Percentiles rank a stretch among this genome's conserved stretches.
phyloP scores from a whole-genome alignment of 2,797 vertebrate species.

The Enteromius radiatus region DNA sequence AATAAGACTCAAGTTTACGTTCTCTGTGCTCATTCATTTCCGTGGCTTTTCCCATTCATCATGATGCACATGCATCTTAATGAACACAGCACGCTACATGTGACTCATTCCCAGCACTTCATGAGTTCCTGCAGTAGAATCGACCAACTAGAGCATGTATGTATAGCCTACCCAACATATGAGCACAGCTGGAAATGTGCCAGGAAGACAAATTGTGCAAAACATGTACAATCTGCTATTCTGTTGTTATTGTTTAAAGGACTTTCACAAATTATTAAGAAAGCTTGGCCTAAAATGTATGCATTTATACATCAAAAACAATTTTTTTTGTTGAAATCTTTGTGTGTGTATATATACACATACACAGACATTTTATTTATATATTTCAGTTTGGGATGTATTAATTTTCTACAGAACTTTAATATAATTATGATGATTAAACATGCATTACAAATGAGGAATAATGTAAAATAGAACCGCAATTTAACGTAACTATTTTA shows the following conservation, averaged over 20 bases:
- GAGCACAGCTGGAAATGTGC: slow-evolving; percentile 23
- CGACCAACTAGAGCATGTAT: slow-evolving; percentile 38
- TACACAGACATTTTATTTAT: not conserved
- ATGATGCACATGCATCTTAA: slow-evolving; percentile 26
- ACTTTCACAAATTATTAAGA: not conserved
- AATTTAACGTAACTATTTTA: no score
- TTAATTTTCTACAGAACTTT: not conserved
- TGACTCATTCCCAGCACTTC: slow-evolving; percentile 11
- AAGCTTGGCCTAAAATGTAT: not conserved
- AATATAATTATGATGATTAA: no score
- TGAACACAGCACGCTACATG: slow-evolving; percentile 15
- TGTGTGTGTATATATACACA: not conserved
- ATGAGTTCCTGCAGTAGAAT: slow-evolving; percentile 26
- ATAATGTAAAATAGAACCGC: not conserved
- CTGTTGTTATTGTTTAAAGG: not conserved
- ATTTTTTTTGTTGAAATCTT: not conserved
- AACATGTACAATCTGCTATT: slow-evolving; percentile 6
- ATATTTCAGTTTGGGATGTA: no score
- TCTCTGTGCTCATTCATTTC: not conserved
- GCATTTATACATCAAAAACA: not conserved
- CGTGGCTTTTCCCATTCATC: slow-evolving; percentile 29
- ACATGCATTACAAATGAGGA: not conserved
- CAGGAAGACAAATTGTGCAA: slow-evolving; percentile 14
- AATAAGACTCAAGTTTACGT: slow-evolving; percentile 1
- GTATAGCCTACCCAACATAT: not conserved